These are phyloP conservation scores for Conus betulinus DNA, from an alignment of 1,140 invertebrate genomes.

Conservation along the genomic window DNA sequence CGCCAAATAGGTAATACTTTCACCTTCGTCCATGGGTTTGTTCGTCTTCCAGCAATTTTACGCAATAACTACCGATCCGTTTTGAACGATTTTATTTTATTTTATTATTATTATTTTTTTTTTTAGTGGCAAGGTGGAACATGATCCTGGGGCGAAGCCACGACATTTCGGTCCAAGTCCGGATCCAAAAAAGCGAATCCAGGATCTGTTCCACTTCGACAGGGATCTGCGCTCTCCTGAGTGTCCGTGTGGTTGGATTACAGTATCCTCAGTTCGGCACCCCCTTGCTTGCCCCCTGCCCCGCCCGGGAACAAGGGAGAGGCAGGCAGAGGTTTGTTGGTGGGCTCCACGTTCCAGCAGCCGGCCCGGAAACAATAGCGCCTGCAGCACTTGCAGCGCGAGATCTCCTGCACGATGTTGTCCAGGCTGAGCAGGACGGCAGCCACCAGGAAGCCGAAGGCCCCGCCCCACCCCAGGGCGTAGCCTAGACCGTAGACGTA, in stretches of 20 bases:
- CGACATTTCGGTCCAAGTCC: too few relatives aligned
- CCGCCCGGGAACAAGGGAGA: background rate
- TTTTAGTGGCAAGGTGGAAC: too few relatives aligned
- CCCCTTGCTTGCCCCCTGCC: background rate
- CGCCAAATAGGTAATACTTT: too few relatives aligned
- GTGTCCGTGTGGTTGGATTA: background rate
- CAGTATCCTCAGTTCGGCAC: background rate
- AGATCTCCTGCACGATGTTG: background rate
- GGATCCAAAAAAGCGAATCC: too few relatives aligned
- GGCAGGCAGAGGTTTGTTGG: background rate
- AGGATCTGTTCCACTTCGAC: too few relatives aligned
- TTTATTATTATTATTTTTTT: too few relatives aligned
- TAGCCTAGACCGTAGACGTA: background rate
- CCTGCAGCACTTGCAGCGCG: background rate
- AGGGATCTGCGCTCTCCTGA: too few relatives aligned
- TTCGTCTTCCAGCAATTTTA: too few relatives aligned
- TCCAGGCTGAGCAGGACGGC: background rate
- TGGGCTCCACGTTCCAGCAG: background rate
- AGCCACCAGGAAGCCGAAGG: background rate
- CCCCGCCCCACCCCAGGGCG: background rate
- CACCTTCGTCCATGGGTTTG: too few relatives aligned
- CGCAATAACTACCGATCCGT: too few relatives aligned
- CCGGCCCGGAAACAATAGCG: background rate
- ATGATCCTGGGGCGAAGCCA: too few relatives aligned
- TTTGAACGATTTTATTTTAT: too few relatives aligned